phyloP scores from a whole-genome alignment of 2,888 invertebrate genomes.

The Thysanoteuthis rhombus region DNA sequence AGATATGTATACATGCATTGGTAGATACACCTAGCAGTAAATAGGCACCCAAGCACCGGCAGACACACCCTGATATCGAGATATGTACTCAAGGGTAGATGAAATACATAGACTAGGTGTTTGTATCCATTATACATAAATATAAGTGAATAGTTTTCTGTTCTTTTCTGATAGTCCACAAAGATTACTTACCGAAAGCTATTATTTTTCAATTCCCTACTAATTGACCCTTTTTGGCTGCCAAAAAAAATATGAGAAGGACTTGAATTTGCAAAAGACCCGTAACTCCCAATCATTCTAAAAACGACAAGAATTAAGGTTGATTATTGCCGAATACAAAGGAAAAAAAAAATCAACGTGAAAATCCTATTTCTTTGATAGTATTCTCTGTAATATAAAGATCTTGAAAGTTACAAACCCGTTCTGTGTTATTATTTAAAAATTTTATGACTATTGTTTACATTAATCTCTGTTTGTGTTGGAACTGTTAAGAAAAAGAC shows the following conservation, averaged over 20 bases:
- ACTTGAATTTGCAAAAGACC: background rate
- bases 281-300: background rate
- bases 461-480: too few relatives aligned
- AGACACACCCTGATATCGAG: background rate
- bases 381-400: background rate
- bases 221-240: background rate
- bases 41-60: background rate
- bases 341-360: background rate
- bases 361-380: background rate
- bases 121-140: background rate
- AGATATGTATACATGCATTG: too few relatives aligned
- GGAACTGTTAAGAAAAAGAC: too few relatives aligned
- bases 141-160: background rate
- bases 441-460: too few relatives aligned
- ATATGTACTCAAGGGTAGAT: too few relatives aligned
- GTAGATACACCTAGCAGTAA: background rate
- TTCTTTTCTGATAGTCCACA: background rate
- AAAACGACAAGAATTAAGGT: background rate
- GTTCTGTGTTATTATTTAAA: too few relatives aligned
- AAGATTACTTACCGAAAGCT: background rate
- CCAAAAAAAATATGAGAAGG: background rate
- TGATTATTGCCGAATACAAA: background rate
- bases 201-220: background rate
- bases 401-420: background rate
- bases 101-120: too few relatives aligned